Evolutionary conservation across 2,888 invertebrate genomes (phyloP), one percentile per base, ranked within the genome.

Genomic region (Blastobasis adustella): DNA sequence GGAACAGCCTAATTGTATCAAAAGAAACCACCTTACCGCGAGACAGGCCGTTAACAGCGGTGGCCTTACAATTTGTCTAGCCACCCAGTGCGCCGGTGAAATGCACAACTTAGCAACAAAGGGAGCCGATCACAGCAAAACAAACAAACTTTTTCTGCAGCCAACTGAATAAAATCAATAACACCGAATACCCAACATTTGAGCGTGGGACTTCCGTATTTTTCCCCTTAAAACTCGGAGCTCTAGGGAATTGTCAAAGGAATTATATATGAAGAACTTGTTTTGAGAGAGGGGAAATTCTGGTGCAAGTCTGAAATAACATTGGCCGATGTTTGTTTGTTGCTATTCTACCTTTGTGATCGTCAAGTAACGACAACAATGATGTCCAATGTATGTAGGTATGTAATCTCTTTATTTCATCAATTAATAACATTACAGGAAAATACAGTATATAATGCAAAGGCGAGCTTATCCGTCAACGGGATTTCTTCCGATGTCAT

Each of bases 41-140:
- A 55, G 49, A 46, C 6, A n/a, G 54, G 54, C 60, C 57, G 62
- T 62, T 61, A 23, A 23, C 60, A 64, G 60, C 52, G 61, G 59
- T 56, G 64, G 63, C 65, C 67, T 68, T 60, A 71, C 71, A 69
- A 70, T 71, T 71, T 71, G 69, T 71, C 71, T 71, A 65, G 61
- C 65, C 65, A 65, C 64, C 62, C 60, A 65, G 60, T 58, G 63
- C 63, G 52, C 58, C 62, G 62, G 60, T 58, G 63, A 63, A 67
- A 71, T 68, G 71, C 63, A 65, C 69, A 66, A 71, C 63, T 69
- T 66, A 57, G 63, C 63, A 65, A 65, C 69, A 68, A 71, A 65
- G 63, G 52, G 54, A 55, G 54, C 49, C 53, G 38, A 37, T 9
- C 49, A 44, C 37, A 39, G 23, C 37, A 38, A 43, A 49, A 47